Evolutionary conservation across 2,888 invertebrate species (phyloP), one percentile per base, ranked within the genome.

Genomic region (Ochropacha duplaris): DNA sequence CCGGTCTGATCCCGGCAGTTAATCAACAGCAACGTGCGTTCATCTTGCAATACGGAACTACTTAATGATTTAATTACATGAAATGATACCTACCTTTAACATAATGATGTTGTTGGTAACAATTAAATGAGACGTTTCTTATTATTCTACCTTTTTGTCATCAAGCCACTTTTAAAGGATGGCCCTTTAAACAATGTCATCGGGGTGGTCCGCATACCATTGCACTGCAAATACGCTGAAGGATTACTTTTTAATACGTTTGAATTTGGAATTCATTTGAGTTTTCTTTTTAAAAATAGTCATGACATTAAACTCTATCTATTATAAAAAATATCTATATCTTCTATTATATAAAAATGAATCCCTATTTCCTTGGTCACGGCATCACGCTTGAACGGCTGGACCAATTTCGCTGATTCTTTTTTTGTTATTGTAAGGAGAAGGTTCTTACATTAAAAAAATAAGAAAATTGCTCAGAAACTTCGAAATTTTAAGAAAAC

Each of bases 11-110:
- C 52, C 31, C n/a, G 52, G 22, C 52, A 14, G 52, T 52, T 31
- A 44, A 36, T 36, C 36, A 36, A 44, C 19, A 14, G 4, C 36
- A 36, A 44, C 44, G 44, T 44, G 39, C 39, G 39, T 44, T 44
- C 16, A 44, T 44, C 31, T 31, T 22, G 34, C 52, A 31, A 31
- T 31, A 52, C 28, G 52, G 34, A 52, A 52, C 52, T 31, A 31
- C 22, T 11, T 44, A 44, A 44, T 44, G 52, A 31, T 52, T 31
- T 52, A 52, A 52, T 52, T 52, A 52, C 31, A 16, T 31, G 31
- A 31, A 52, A 51, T n/a, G 52, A 34, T 31, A 16, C 22, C 19
- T 16, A 44, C 44, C 19, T 44, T n/a, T 36, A 36, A 6, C 19
- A 44, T 44, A 44, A 44, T 44, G 19, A 44, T 44, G 44, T 44